These are phyloP conservation scores for Eubucco bourcierii DNA, from an alignment of 2,113 vertebrate genomes.

Conservation along the genomic window DNA sequence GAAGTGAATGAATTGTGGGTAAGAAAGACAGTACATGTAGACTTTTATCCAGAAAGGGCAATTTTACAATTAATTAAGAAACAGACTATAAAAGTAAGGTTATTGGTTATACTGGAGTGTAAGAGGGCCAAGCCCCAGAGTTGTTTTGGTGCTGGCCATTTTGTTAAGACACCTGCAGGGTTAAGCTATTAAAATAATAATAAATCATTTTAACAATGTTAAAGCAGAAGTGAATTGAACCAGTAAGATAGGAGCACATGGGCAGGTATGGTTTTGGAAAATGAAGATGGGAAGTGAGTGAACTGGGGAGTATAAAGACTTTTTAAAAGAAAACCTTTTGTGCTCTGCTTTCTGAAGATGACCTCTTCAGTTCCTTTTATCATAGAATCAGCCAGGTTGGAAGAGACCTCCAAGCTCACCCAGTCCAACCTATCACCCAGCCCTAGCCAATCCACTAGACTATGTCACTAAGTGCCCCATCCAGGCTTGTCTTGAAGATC, in stretches of 20 bases:
- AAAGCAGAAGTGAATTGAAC: background rate
- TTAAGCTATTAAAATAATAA: conserved; percentile 1
- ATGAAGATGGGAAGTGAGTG: background rate
- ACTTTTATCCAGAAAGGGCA: conserved; percentile 20
- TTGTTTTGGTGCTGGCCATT: background rate
- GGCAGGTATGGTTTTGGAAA: background rate
- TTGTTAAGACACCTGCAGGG: background rate
- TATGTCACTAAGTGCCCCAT: no score
- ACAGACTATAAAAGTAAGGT: background rate
- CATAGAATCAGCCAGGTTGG: no score
- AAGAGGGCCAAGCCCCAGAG: background rate
- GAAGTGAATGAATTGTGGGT: conserved; percentile 25
- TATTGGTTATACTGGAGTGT: background rate
- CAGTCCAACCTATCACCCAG: no score
- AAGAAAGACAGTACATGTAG: background rate
- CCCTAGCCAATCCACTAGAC: no score
- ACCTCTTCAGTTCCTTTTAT: background rate
- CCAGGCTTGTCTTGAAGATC: no score
- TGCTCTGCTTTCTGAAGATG: background rate
- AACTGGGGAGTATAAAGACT: background rate
- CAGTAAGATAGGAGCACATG: background rate
- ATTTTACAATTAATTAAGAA: conserved; percentile 16
- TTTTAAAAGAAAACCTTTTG: background rate
- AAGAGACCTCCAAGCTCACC: no score
- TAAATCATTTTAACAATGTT: background rate